Evolutionary conservation across 1,140 invertebrate genomes (phyloP), one percentile per base, ranked within the genome.

Genomic region (Telenomus remus): DNA sequence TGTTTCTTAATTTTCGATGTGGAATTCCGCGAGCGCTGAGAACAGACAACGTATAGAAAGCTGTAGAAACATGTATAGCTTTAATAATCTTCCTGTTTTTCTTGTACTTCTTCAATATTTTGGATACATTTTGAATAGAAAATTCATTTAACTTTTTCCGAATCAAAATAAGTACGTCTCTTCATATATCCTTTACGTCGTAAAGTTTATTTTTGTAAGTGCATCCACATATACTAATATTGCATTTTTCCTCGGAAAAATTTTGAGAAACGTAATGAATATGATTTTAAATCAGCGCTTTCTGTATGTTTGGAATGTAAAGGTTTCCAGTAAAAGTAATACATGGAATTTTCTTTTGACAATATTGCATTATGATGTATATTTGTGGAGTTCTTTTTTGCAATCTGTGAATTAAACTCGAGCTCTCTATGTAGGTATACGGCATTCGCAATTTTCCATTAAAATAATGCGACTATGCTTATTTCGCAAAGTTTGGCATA

Each of bases 1-100:
- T 75, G 65, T 76, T 65, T 69, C 65, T 69, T 69, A 70, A 76
- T 76, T 76, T 70, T 49, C 72, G 64, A 69, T 59, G 57, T 51
- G 54, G 3, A 13, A 19, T 27, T 37, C 4, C 42, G n/a, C n/a
- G n/a, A 49, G 27, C 61, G 56, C 35, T 61, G 61, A 72, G 49
- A 65, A 65, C 7, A 13, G 12, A 15, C 19, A 27, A 54, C 59
- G 19, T 16, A 37, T 60, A 73, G 61, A 53, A 64, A 54, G 64
- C 65, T 60, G 72, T 64, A 69, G 64, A 64, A 54, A 76, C 72
- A 11, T 42, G 51, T 59, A 55, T 48, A 64, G n/a, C n/a, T n/a
- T n/a, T n/a, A n/a, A n/a, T 54, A 51, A 65, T 65, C 50, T 74
- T 57, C 63, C 61, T 66, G n/a, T 74, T 63, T 46, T 47, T 68